Conservation (phyloP, 2,113 vertebrate species). For the Tragelaphus imberbis region DNA sequence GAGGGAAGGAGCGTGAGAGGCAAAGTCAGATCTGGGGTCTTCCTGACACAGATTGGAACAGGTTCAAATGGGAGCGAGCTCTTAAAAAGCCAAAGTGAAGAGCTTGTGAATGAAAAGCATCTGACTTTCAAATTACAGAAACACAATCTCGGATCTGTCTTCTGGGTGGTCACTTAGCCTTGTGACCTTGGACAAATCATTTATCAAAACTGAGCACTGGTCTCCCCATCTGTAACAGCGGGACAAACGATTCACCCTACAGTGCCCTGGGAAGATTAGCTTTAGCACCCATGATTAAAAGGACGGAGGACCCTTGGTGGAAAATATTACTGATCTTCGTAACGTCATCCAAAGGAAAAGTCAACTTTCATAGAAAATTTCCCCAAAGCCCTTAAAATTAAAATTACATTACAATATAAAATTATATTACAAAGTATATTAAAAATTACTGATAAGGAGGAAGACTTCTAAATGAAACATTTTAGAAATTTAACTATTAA, state of each 20-base stretch:
- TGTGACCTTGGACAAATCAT: neutral
- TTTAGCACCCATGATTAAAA: neutral
- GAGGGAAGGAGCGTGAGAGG: neutral
- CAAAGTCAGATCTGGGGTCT: neutral
- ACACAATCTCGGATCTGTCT: neutral
- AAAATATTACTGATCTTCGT: neutral
- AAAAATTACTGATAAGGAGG: neutral
- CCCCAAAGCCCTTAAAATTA: neutral
- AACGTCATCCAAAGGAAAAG: neutral
- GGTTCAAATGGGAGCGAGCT: neutral
- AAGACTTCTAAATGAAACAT: neutral
- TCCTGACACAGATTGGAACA: too few species aligned
- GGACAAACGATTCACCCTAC: neutral
- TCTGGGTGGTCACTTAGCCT: neutral
- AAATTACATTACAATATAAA: neutral
- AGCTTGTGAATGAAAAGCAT: neutral
- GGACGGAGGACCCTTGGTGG: neutral
- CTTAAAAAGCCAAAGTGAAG: neutral
- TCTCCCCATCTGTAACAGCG: neutral
- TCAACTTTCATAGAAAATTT: neutral
- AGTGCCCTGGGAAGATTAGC: neutral
- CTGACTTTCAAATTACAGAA: neutral
- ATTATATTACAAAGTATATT: neutral
- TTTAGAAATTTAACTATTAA: neutral
- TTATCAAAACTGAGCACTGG: neutral